Conservation (phyloP, 2,888 invertebrate genomes). For the Torymus tubicola region DNA sequence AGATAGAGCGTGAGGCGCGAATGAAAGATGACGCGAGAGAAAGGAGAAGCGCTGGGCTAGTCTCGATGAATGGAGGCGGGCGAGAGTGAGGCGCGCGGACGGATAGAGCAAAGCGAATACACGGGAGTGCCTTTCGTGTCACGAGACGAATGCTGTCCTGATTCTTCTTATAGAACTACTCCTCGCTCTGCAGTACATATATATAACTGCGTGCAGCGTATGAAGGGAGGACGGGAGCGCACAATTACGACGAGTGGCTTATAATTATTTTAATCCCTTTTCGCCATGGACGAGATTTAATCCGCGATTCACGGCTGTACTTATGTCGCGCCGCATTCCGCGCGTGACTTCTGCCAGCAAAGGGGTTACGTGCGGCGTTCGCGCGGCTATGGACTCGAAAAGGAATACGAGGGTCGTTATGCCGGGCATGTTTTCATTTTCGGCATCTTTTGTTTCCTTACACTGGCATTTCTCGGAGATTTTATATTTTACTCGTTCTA, state of each 20-base stretch:
- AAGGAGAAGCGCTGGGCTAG: background rate
- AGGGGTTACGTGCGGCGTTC: too few relatives aligned
- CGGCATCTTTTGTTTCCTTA: too few relatives aligned
- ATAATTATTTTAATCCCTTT: slow-evolving; percentile 42
- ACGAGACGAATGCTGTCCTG: slow-evolving; percentile 26
- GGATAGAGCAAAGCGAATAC: slow-evolving; percentile 25
- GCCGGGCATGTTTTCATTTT: too few relatives aligned
- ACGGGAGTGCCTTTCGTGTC: slow-evolving; percentile 47
- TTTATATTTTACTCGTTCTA: too few relatives aligned
- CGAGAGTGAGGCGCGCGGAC: background rate
- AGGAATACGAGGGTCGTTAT: too few relatives aligned
- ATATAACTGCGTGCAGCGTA: too few relatives aligned
- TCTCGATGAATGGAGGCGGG: background rate
- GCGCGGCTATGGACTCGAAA: too few relatives aligned
- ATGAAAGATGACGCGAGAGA: slow-evolving; percentile 15
- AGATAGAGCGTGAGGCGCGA: background rate
- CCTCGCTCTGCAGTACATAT: background rate
- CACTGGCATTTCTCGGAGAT: too few relatives aligned
- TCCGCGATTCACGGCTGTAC: too few relatives aligned
- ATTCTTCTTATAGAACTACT: background rate
- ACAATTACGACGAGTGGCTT: slow-evolving; percentile 25
- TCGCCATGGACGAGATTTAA: background rate
- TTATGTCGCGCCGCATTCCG: too few relatives aligned
- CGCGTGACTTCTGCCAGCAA: too few relatives aligned
- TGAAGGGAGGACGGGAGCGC: background rate